These are phyloP conservation scores for Carlito syrichta DNA, from an alignment of 2,113 vertebrate genomes.

Conservation along the genomic window DNA sequence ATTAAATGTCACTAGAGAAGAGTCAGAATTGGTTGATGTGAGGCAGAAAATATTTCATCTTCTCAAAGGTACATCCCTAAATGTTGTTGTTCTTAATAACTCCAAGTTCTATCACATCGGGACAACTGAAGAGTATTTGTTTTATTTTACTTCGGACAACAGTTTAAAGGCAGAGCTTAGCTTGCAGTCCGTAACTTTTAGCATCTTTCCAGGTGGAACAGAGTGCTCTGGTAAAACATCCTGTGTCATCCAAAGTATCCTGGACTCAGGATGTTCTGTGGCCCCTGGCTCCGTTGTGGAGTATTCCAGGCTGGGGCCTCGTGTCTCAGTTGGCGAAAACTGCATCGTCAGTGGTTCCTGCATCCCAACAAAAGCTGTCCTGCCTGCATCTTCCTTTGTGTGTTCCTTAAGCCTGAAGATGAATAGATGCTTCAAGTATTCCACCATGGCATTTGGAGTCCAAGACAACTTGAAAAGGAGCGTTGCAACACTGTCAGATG, in stretches of 20 bases:
- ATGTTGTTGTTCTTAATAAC: slow-evolving; percentile 92
- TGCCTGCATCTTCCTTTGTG: slow-evolving; percentile 87
- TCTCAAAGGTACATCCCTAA: slow-evolving; percentile 87
- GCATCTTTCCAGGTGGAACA: slow-evolving; percentile 59
- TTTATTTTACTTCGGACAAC: slow-evolving; percentile 86
- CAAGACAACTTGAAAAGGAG: slow-evolving; percentile 87
- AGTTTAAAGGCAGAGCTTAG: slow-evolving; percentile 86
- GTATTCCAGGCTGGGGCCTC: slow-evolving; percentile 86
- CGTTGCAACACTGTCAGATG: slow-evolving; percentile 75
- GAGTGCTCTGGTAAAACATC: neutral
- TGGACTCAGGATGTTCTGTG: slow-evolving; percentile 81
- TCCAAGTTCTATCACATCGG: slow-evolving; percentile 96
- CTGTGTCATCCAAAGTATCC: slow-evolving; percentile 88
- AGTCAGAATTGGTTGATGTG: slow-evolving; percentile 76
- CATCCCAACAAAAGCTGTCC: slow-evolving; percentile 69
- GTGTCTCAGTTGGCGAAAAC: slow-evolving; percentile 82
- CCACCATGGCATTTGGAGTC: slow-evolving; percentile 87
- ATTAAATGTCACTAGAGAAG: slow-evolving; percentile 80
- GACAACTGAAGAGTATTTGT: slow-evolving; percentile 91
- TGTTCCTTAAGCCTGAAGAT: slow-evolving; percentile 86
- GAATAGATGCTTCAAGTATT: slow-evolving; percentile 74
- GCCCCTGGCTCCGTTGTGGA: slow-evolving; percentile 88
- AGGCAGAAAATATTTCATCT: slow-evolving; percentile 87
- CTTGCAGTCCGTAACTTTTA: slow-evolving; percentile 86
- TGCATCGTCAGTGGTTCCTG: slow-evolving; percentile 88